phyloP scores from a whole-genome alignment of 2,113 vertebrate species.

The Hyla sarda region DNA sequence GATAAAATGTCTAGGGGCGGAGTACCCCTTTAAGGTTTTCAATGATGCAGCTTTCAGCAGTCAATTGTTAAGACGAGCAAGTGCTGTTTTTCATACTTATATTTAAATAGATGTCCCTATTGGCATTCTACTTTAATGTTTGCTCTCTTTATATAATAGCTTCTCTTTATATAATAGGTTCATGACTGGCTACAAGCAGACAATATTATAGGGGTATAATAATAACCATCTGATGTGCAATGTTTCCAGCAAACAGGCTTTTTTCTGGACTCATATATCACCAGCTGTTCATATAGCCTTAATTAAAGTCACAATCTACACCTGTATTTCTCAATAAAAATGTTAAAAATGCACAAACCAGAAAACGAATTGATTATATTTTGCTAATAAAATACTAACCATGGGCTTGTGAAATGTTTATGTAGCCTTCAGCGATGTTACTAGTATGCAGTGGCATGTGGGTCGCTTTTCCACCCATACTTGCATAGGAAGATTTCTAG shows the following conservation, averaged over 20 bases:
- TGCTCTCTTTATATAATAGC: too few species aligned
- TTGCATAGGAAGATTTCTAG: background rate
- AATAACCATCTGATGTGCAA: constrained; percentile 4
- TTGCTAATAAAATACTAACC: constrained; percentile 2
- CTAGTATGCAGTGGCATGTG: background rate
- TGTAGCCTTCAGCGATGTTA: background rate
- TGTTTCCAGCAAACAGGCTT: background rate
- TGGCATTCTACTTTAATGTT: too few species aligned
- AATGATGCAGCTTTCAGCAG: background rate
- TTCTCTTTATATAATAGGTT: background rate
- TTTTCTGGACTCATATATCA: constrained; percentile 1
- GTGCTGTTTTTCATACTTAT: background rate
- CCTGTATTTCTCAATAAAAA: constrained; percentile 33
- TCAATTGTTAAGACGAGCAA: background rate
- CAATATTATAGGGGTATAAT: background rate
- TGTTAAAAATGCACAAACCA: background rate
- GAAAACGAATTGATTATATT: constrained; percentile 15
- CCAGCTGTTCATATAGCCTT: constrained; percentile 26
- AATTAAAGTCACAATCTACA: constrained; percentile 31
- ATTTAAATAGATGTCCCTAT: too few species aligned
- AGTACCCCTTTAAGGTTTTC: too few species aligned
- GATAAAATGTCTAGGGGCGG: too few species aligned
- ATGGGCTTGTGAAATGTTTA: constrained; percentile 10
- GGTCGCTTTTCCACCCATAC: background rate
- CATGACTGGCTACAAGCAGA: background rate